phyloP scores from a whole-genome alignment of 2,797 vertebrate species.

The Melanotaenia nigrans region DNA sequence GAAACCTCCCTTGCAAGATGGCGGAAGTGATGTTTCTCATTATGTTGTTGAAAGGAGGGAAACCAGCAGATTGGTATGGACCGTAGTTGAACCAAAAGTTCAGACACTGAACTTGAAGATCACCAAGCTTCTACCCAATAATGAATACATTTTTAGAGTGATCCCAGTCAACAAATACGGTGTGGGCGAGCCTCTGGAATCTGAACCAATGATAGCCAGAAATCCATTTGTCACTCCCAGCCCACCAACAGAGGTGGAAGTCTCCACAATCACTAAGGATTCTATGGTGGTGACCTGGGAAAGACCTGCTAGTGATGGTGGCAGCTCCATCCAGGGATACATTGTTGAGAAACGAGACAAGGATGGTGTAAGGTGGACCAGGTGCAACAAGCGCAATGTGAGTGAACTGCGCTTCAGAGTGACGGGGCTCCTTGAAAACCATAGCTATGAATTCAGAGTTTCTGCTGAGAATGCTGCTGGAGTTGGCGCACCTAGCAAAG shows the following conservation, averaged over 20 bases:
- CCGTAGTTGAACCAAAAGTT: slow-evolving; percentile 91
- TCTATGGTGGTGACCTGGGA: slow-evolving; percentile 98
- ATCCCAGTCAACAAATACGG: slow-evolving; percentile 99
- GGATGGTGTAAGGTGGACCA: slow-evolving; percentile 96
- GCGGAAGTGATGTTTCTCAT: slow-evolving; percentile 94
- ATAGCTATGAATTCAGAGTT: slow-evolving; percentile 96
- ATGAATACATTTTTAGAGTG: slow-evolving; percentile 98
- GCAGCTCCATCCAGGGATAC: slow-evolving; percentile 93
- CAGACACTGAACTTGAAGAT: slow-evolving; percentile 94
- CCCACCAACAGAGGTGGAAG: slow-evolving; percentile 91
- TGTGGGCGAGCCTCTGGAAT: slow-evolving; percentile 95
- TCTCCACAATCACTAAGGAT: slow-evolving; percentile 94
- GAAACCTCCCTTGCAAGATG: slow-evolving; percentile 95
- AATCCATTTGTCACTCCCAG: slow-evolving; percentile 93
- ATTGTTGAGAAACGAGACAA: slow-evolving; percentile 97
- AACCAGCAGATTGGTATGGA: slow-evolving; percentile 98
- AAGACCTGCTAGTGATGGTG: slow-evolving; percentile 92
- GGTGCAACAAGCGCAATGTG: slow-evolving; percentile 94
- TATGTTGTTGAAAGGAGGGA: slow-evolving; percentile 96
- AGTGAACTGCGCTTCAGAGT: slow-evolving; percentile 94
- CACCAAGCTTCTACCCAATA: slow-evolving; percentile 95
- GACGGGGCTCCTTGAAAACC: slow-evolving; percentile 93
- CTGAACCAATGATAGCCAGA: slow-evolving; percentile 90
- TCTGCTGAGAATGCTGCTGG: slow-evolving; percentile 97
- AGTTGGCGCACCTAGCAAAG: slow-evolving; percentile 89